These are phyloP conservation scores for Seriola aureovittata DNA, from an alignment of 2,113 vertebrate species.

Conservation along the genomic window DNA sequence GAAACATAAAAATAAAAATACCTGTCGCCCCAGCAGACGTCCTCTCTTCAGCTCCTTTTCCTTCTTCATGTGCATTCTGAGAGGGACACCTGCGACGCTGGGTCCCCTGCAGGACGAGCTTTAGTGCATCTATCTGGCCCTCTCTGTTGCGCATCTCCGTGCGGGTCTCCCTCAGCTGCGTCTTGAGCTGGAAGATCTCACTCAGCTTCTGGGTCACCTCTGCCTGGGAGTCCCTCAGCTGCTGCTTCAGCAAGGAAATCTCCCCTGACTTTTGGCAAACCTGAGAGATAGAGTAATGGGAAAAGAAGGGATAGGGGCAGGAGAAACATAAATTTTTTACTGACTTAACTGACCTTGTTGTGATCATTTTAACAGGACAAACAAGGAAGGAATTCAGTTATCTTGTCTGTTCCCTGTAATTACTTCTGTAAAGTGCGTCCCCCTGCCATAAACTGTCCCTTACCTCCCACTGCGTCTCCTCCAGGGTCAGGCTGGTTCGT, in stretches of 20 bases:
- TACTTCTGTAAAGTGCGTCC: slow-evolving; percentile 10
- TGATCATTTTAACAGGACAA: slow-evolving; percentile 15
- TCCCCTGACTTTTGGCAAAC: slow-evolving; percentile 98
- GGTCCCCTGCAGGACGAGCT: slow-evolving; percentile 83
- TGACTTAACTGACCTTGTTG: neutral
- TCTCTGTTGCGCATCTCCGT: slow-evolving; percentile 88
- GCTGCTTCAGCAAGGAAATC: slow-evolving; percentile 96
- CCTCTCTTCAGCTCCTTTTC: slow-evolving; percentile 69
- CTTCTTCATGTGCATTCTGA: slow-evolving; percentile 76
- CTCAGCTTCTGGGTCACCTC: slow-evolving; percentile 95
- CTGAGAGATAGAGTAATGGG: slow-evolving; percentile 69
- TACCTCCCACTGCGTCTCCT: slow-evolving; percentile 97
- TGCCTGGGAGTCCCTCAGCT: slow-evolving; percentile 94
- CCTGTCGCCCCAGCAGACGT: slow-evolving; percentile 54
- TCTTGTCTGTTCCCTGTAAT: slow-evolving; percentile 28
- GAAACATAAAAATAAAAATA: neutral
- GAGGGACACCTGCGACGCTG: slow-evolving; percentile 64
- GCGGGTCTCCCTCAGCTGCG: slow-evolving; percentile 90
- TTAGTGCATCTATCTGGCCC: slow-evolving; percentile 88
- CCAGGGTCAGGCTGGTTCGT: slow-evolving; percentile 85
- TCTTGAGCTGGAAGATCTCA: slow-evolving; percentile 96
- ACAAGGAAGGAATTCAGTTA: slow-evolving; percentile 18
- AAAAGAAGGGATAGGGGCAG: neutral
- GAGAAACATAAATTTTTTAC: neutral
- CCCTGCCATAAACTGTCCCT: slow-evolving; percentile 10